Percentiles rank a stretch among this genome's conserved stretches.
Conservation (phyloP, 2,888 invertebrate genomes). For the Philereme transversata region DNA sequence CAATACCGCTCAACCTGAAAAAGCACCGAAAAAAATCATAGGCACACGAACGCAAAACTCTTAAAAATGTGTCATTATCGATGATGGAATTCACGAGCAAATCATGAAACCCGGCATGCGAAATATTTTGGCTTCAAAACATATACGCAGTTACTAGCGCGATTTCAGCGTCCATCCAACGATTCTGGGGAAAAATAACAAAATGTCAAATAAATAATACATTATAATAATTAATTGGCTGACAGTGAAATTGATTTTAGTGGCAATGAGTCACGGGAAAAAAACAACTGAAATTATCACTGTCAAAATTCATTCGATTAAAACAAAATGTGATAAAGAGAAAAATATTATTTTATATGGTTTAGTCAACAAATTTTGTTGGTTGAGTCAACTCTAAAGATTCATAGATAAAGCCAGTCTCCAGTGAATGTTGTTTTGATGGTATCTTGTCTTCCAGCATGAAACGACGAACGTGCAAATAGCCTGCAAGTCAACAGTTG, state of each 20-base stretch:
- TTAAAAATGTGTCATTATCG: no score
- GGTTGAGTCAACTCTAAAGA: not conserved
- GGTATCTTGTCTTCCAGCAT: not conserved
- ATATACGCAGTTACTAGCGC: constrained; percentile 30
- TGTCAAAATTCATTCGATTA: no score
- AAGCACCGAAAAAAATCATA: no score
- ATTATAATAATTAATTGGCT: constrained; percentile 22
- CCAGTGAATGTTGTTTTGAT: constrained; percentile 8
- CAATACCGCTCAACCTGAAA: no score
- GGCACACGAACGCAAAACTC: no score
- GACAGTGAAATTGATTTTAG: constrained; percentile 26
- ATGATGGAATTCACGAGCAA: no score
- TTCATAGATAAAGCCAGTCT: constrained; percentile 4
- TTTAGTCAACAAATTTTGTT: no score
- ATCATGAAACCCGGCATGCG: constrained; percentile 29
- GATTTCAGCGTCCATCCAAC: constrained; percentile 29
- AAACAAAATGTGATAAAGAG: no score
- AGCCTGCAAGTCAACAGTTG: constrained; percentile 3
- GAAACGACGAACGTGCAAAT: constrained; percentile 13
- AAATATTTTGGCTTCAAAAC: constrained; percentile 38
- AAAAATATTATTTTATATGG: no score
- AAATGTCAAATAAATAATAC: constrained; percentile 27
- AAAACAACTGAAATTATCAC: not conserved
- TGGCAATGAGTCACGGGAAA: constrained; percentile 28
- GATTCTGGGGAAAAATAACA: constrained; percentile 29